Percentiles rank a stretch among this genome's conserved stretches.
Conservation (phyloP, 2,888 invertebrate genomes). For the Myathropa florea region DNA sequence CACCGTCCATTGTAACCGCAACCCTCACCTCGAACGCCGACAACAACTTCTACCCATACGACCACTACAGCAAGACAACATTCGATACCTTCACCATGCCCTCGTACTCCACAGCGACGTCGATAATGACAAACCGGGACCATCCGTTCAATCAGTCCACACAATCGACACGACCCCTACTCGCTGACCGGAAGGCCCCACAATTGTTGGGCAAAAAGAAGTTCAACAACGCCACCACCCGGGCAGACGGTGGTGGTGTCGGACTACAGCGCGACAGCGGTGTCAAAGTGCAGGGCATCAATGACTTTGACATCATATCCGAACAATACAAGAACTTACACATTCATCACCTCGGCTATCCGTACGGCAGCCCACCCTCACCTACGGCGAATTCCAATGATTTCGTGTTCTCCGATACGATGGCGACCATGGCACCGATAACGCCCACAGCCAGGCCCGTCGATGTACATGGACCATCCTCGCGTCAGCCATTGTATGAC, state of each 20-base stretch:
- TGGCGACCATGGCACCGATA: conserved; percentile 24
- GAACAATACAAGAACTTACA: conserved; percentile 79
- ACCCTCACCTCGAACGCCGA: conserved; percentile 70
- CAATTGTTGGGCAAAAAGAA: conserved; percentile 74
- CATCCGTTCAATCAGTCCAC: conserved; percentile 77
- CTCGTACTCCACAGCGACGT: conserved; percentile 67
- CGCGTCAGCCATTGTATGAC: conserved; percentile 52
- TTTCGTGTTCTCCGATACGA: conserved; percentile 76
- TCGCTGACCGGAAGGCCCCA: conserved; percentile 76
- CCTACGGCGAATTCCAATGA: conserved; percentile 77
- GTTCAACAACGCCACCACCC: conserved; percentile 68
- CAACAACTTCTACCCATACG: conserved; percentile 56
- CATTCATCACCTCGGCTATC: conserved; percentile 79
- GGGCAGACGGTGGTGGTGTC: conserved; percentile 37
- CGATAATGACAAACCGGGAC: conserved; percentile 78
- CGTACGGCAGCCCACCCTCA: conserved; percentile 80
- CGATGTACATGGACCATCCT: conserved; percentile 40
- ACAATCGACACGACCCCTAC: conserved; percentile 78
- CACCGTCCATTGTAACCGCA: conserved; percentile 73
- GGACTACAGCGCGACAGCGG: conserved; percentile 76
- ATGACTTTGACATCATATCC: conserved; percentile 79
- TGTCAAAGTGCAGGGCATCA: conserved; percentile 79
- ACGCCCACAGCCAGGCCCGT: conserved; percentile 63
- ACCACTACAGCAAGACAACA: conserved; percentile 74
- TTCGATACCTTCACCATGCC: conserved; percentile 75